phyloP scores from a whole-genome alignment of 2,797 vertebrate species.

The Spatula clypeata region DNA sequence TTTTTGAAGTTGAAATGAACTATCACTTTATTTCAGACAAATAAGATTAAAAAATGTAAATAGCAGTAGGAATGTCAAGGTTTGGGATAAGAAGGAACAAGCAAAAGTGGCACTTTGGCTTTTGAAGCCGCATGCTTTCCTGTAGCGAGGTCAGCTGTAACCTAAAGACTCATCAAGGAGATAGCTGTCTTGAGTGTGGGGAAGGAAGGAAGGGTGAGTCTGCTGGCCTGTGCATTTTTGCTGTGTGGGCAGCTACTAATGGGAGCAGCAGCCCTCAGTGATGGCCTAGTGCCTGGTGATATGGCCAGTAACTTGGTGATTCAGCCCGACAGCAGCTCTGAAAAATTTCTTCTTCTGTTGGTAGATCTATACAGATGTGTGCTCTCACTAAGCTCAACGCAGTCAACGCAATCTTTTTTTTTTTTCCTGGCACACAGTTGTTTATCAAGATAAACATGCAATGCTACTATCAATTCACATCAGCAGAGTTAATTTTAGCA shows the following conservation, averaged over 20 bases:
- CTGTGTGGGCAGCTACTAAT: not conserved
- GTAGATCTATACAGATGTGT: not conserved
- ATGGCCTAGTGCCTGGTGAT: not conserved
- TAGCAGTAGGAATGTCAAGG: not conserved
- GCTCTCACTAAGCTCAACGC: fast-evolving
- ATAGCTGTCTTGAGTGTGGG: not conserved
- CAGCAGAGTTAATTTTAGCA: not conserved
- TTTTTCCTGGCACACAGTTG: not conserved
- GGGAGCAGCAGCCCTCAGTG: not conserved
- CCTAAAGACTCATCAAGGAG: not conserved
- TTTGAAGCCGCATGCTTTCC: not conserved
- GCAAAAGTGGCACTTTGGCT: not conserved
- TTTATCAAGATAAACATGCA: not conserved
- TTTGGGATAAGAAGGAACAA: not conserved
- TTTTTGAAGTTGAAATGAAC: not conserved
- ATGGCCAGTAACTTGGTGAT: not conserved
- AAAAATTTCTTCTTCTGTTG: not conserved
- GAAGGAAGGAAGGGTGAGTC: not conserved
- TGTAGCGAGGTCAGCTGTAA: not conserved
- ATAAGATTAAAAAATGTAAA: not conserved
- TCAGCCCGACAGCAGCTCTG: not conserved
- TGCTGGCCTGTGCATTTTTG: not conserved
- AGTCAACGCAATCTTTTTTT: not conserved
- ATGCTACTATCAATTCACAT: not conserved
- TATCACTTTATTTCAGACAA: not conserved